phyloP scores from a whole-genome alignment of 2,888 invertebrate species.

The Macrosoma leucophasiata region DNA sequence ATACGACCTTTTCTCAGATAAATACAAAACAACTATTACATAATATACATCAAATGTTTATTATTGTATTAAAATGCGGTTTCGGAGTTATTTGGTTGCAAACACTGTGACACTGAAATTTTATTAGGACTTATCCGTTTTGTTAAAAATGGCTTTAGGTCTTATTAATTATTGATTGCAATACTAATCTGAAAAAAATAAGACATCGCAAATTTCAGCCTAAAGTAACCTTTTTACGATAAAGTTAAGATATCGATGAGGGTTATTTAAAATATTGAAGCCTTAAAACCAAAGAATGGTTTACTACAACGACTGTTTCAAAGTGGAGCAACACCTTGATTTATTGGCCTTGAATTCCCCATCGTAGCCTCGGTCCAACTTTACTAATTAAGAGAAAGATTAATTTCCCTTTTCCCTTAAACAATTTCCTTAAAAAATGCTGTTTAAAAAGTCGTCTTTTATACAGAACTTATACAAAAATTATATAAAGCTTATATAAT shows the following conservation, averaged over 20 bases:
- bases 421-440: slow-evolving; percentile 63
- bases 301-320: slow-evolving; percentile 39
- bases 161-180: slow-evolving; percentile 1
- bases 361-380: slow-evolving; percentile 55
- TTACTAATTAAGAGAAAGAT: slow-evolving; percentile 73
- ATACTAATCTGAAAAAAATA: no score
- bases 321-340: slow-evolving; percentile 63
- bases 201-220: no score
- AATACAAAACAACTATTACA: no score
- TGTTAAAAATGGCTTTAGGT: neutral
- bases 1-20: no score
- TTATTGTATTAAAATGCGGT: no score
- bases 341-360: slow-evolving; percentile 64
- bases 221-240: no score
- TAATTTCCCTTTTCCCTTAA: slow-evolving; percentile 67
- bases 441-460: slow-evolving; percentile 22
- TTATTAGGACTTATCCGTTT: no score
- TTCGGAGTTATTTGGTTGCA: no score
- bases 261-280: slow-evolving; percentile 44
- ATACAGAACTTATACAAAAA: slow-evolving; percentile 7
- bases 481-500: no score
- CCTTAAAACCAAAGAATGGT: slow-evolving; percentile 46
- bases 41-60: no score
- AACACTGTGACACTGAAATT: no score
- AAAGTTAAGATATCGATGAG: slow-evolving; percentile 45